Evolutionary conservation across 2,888 invertebrate genomes (phyloP).

Genomic region (Tetragnatha montana): DNA sequence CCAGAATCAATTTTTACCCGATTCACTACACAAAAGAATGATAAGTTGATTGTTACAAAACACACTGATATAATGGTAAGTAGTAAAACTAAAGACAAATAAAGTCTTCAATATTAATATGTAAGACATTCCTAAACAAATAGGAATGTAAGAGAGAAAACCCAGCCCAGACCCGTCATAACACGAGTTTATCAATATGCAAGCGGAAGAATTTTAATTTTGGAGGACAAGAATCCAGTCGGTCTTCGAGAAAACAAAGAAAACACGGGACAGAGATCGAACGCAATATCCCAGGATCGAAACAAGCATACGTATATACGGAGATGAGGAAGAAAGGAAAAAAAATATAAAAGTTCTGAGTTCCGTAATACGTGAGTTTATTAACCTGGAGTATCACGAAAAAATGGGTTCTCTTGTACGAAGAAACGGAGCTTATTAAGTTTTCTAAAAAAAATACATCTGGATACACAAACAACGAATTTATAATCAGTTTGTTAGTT

Average conservation of each 20-base stretch:
- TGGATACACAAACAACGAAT: too few species aligned
- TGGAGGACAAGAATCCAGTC: background rate
- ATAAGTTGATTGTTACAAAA: too few species aligned
- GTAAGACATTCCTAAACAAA: background rate
- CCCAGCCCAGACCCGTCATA: background rate
- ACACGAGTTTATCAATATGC: background rate
- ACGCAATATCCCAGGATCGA: background rate
- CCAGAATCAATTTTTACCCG: too few species aligned
- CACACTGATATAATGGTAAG: too few species aligned
- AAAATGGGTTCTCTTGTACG: background rate
- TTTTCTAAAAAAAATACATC: too few species aligned
- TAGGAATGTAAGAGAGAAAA: background rate
- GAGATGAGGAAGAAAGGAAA: background rate
- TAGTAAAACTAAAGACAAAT: too few species aligned
- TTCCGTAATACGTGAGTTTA: background rate
- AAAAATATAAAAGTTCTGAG: background rate
- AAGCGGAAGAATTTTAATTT: background rate
- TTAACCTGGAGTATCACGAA: background rate
- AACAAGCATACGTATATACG: background rate
- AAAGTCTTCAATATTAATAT: background rate
- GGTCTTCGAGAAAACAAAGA: background rate
- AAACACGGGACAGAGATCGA: background rate
- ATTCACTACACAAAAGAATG: too few species aligned
- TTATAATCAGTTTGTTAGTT: too few species aligned
- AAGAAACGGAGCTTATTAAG: too few species aligned